These are phyloP conservation scores for Dysidea cf. avara DNA, from an alignment of 37 sponge, comb jelly and placozoan genomes.

Conservation along the genomic window DNA sequence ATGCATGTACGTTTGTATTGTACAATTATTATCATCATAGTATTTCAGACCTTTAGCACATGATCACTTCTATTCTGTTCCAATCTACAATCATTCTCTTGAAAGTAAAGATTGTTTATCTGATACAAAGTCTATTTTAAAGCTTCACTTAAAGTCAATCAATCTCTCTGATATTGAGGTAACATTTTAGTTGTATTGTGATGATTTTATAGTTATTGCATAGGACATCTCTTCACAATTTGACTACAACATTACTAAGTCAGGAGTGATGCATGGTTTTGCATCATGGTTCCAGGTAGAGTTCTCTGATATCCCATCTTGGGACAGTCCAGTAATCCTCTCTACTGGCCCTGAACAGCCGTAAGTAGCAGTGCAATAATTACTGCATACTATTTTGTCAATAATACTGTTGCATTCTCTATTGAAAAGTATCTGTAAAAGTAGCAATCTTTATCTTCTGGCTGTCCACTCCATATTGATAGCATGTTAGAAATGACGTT, in stretches of 20 bases:
- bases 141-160: constrained; percentile 23
- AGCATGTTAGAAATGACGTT: too few relatives aligned
- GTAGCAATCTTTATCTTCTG: too few relatives aligned
- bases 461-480: too few relatives aligned
- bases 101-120: constrained; percentile 43
- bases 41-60: constrained; percentile 40
- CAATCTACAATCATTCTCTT: constrained; percentile 54
- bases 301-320: constrained; percentile 36
- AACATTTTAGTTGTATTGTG: neutral
- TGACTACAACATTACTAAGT: constrained; percentile 28
- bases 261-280: constrained; percentile 65
- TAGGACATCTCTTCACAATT: constrained; percentile 14
- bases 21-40: neutral
- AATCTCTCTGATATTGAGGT: constrained; percentile 49
- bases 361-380: constrained; percentile 51
- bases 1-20: neutral
- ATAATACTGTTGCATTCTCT: too few relatives aligned
- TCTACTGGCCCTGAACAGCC: constrained; percentile 44
- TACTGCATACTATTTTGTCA: too few relatives aligned
- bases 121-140: constrained; percentile 19
- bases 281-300: constrained; percentile 65
- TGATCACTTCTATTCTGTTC: constrained; percentile 20
- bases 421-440: too few relatives aligned
- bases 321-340: constrained; percentile 28
- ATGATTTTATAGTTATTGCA: neutral